These are phyloP conservation scores for Thereva nobilitata DNA, from an alignment of 2,888 invertebrate genomes.

Conservation along the genomic window DNA sequence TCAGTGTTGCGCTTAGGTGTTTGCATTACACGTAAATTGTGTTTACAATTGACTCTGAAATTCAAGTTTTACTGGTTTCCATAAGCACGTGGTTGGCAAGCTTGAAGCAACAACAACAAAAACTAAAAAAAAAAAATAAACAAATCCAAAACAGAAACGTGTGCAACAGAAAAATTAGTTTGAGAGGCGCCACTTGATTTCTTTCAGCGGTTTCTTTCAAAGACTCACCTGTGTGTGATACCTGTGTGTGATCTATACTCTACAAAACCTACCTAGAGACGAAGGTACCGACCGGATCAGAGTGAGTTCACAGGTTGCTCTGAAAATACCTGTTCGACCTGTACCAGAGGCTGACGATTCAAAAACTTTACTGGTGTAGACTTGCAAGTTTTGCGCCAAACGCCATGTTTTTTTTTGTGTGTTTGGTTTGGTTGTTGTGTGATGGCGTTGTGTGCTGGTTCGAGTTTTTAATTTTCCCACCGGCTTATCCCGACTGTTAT, in stretches of 20 bases:
- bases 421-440: neutral
- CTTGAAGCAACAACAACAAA: too few species aligned
- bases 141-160: slow-evolving; percentile 3
- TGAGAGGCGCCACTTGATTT: slow-evolving; percentile 29
- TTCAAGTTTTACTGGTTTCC: slow-evolving; percentile 30
- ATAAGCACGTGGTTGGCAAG: slow-evolving; percentile 11
- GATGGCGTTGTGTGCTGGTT: neutral
- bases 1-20: slow-evolving; percentile 15
- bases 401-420: slow-evolving; percentile 13
- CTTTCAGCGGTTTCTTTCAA: slow-evolving; percentile 25
- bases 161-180: slow-evolving; percentile 22
- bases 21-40: slow-evolving; percentile 17
- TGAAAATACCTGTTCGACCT: slow-evolving; percentile 27
- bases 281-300: slow-evolving; percentile 15
- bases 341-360: slow-evolving; percentile 8
- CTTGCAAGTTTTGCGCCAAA: slow-evolving; percentile 15
- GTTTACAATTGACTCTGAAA: slow-evolving; percentile 13
- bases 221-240: neutral
- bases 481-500: slow-evolving; percentile 21
- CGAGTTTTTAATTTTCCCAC: slow-evolving; percentile 16
- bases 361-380: slow-evolving; percentile 12
- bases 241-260: slow-evolving; percentile 24
- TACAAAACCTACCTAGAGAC: slow-evolving; percentile 14
- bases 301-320: slow-evolving; percentile 24
- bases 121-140: slow-evolving; percentile 9